Evolutionary conservation across 2,797 vertebrate genomes (phyloP).

Genomic region (Morelia viridis): DNA sequence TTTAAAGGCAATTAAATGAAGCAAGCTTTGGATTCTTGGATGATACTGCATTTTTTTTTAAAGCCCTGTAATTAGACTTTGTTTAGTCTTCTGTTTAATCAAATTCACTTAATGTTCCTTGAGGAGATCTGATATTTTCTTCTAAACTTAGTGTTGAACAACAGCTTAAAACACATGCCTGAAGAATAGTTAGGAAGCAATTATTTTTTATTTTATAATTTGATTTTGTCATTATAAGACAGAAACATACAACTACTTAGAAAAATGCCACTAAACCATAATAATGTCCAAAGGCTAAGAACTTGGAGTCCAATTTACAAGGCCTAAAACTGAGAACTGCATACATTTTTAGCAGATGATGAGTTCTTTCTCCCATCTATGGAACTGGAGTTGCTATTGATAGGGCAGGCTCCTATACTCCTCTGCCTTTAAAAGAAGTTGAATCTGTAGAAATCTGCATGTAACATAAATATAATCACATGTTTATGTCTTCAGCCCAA

Average conservation of each 20-base stretch:
- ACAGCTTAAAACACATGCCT: constrained; percentile 12
- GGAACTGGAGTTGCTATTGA: neutral
- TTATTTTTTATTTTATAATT: constrained; percentile 21
- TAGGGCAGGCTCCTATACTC: neutral
- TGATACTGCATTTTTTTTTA: constrained; percentile 24
- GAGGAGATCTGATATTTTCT: constrained; percentile 41
- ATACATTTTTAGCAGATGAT: neutral
- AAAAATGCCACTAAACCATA: neutral
- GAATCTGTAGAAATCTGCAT: neutral
- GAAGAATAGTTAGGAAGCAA: constrained; percentile 27
- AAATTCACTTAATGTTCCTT: constrained; percentile 59
- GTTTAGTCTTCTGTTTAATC: constrained; percentile 58
- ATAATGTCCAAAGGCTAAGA: neutral
- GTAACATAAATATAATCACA: neutral
- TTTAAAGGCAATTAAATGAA: constrained; percentile 64
- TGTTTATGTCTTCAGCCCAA: neutral
- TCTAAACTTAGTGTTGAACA: constrained; percentile 33
- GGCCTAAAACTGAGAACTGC: neutral
- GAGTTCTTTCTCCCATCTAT: neutral
- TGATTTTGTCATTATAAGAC: constrained; percentile 6
- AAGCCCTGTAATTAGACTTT: constrained; percentile 58
- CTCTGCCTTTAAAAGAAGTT: neutral
- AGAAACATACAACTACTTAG: constrained; percentile 17
- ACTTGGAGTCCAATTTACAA: neutral
- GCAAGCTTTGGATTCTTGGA: constrained; percentile 49